These are phyloP conservation scores for Tragopan temminckii DNA, from an alignment of 2,797 vertebrate genomes.

Conservation along the genomic window DNA sequence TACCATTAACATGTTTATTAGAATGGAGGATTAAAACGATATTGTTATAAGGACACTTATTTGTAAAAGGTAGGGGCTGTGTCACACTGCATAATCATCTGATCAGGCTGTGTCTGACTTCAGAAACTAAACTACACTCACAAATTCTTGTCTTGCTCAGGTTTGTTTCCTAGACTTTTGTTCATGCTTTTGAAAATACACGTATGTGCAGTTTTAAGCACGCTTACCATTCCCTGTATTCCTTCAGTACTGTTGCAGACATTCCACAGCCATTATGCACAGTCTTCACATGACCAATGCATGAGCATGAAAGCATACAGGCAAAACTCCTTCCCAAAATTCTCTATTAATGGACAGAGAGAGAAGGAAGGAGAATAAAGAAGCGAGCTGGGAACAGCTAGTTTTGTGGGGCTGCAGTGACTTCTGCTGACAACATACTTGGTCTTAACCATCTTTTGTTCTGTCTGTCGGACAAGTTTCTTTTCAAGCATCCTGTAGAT, in stretches of 20 bases:
- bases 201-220: background rate
- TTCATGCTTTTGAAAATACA: background rate
- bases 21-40: background rate
- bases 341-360: background rate
- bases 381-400: background rate
- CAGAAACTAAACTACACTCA: background rate
- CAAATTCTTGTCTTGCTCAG: background rate
- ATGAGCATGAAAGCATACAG: background rate
- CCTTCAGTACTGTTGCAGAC: background rate
- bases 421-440: background rate
- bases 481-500: background rate
- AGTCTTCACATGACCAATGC: background rate
- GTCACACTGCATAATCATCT: background rate
- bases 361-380: background rate
- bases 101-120: background rate
- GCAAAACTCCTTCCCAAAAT: background rate
- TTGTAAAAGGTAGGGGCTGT: background rate
- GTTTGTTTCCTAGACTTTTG: background rate
- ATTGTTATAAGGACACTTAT: background rate
- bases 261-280: background rate
- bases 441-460: background rate
- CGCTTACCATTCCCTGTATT: background rate
- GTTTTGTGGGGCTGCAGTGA: background rate
- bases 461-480: background rate
- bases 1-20: background rate